phyloP scores from a whole-genome alignment of 2,888 invertebrate species.

The Vannuccia rotundouncinata region DNA sequence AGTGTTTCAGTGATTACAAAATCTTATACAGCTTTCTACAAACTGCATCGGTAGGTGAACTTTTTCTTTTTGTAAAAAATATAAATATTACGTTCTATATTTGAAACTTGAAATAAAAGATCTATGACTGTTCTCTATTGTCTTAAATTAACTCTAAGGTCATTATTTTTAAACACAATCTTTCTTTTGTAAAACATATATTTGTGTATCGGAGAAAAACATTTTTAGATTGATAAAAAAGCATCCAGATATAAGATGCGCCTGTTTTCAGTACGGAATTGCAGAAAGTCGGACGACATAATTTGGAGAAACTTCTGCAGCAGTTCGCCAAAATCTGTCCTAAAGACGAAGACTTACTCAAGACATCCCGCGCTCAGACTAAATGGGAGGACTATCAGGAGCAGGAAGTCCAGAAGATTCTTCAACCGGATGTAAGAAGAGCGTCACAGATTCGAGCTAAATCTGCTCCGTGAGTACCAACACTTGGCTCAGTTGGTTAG shows the following conservation, averaged over 20 bases:
- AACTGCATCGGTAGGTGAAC: neutral
- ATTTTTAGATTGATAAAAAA: too few species aligned
- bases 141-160: too few species aligned
- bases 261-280: neutral
- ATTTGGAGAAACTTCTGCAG: neutral
- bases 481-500: neutral
- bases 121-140: too few species aligned
- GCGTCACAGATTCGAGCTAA: neutral
- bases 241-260: too few species aligned
- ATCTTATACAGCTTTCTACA: neutral
- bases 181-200: too few species aligned
- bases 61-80: too few species aligned
- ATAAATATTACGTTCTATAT: too few species aligned
- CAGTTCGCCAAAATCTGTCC: neutral
- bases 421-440: neutral
- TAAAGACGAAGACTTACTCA: neutral
- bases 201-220: too few species aligned
- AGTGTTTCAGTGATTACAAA: slow-evolving; percentile 2
- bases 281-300: neutral
- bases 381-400: neutral
- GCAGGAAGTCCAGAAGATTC: neutral
- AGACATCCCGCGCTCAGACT: neutral
- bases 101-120: too few species aligned
- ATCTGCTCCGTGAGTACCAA: neutral
- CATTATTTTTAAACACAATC: too few species aligned